Evolutionary conservation across 2,113 vertebrate genomes (phyloP), one percentile per base, ranked within the genome.

Genomic region (Pelusios castaneus): DNA sequence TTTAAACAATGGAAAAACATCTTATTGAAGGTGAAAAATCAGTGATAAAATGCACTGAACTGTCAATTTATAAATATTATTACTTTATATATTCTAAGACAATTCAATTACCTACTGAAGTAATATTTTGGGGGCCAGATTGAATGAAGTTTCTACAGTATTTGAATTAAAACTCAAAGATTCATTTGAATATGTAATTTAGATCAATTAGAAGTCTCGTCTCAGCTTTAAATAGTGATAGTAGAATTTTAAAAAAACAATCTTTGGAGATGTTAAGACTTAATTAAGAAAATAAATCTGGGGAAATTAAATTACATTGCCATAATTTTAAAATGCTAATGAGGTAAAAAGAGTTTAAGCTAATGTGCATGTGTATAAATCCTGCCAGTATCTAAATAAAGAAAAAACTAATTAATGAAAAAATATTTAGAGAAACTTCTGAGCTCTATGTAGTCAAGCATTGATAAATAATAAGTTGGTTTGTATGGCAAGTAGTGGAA

Each of bases 101-200:
- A 97, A 95, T 86, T 80, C 94, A 96, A 96, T 98, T 95, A 96
- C 87, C 91, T 96, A 77, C 92, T 91, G 96, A 70, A n/a, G 95
- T 96, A 96, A 96, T 94, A 95, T 96, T 97, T 97, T 41, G 29
- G 96, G 88, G 80, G 82, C 85, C 88, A 95, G 97, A 95, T 97
- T 94, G 97, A 98, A 97, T 96, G 96, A 97, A 96, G 97, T 95
- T 88, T 95, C 92, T 96, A 80, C 84, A 90, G 92, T 95, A 95
- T 97, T 97, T 97, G 97, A 97, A 97, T 98, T 98, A 97, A 82
- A 96, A 95, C 85, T 97, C 80, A 95, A 98, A 97, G 81, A 95
- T 96, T 97, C 95, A 97, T 98, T 97, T 97, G 95, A 97, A 97
- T 98, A 97, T 91, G 95, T 91, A 97, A 97, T 97, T 97, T 97